Evolutionary conservation across 2,888 invertebrate genomes (phyloP).

Genomic region (Drosophila kokeensis): DNA sequence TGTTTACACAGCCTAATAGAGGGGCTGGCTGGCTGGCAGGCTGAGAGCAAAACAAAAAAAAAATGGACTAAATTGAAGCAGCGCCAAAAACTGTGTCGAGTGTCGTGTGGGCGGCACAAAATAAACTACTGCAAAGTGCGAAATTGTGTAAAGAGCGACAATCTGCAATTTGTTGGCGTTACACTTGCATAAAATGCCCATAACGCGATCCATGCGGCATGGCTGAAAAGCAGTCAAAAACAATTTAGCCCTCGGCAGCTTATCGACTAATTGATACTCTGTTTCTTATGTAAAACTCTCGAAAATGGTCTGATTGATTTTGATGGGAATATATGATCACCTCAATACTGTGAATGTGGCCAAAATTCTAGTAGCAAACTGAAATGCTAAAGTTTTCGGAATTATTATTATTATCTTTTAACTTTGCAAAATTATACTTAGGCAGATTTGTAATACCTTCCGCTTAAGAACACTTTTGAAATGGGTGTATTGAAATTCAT

Average conservation of each 20-base stretch:
- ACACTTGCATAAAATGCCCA: conserved; percentile 10
- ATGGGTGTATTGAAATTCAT: not conserved
- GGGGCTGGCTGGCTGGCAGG: not conserved
- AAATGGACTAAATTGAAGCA: conserved; percentile 33
- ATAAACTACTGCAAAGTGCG: conserved; percentile 61
- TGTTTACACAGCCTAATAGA: conserved; percentile 45
- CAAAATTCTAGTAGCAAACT: not conserved
- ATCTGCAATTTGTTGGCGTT: conserved; percentile 59
- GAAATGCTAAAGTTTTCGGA: not conserved
- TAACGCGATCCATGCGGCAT: conserved; percentile 4
- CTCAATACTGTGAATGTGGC: not conserved
- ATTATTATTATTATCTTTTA: not conserved
- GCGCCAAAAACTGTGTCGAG: conserved; percentile 68
- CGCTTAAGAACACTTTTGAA: not conserved
- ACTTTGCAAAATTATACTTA: no score
- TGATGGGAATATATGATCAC: not conserved
- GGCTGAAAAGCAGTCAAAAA: not conserved
- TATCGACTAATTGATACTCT: not conserved
- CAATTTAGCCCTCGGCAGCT: not conserved
- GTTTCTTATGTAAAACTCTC: not conserved
- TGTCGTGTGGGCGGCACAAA: conserved; percentile 64
- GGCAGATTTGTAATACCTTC: not conserved
- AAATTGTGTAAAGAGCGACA: conserved; percentile 75
- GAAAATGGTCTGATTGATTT: not conserved
- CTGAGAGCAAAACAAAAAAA: not conserved